Evolutionary conservation across 35 echinoderm and acorn worm species (phyloP).

Genomic region (Amphiura filiformis): DNA sequence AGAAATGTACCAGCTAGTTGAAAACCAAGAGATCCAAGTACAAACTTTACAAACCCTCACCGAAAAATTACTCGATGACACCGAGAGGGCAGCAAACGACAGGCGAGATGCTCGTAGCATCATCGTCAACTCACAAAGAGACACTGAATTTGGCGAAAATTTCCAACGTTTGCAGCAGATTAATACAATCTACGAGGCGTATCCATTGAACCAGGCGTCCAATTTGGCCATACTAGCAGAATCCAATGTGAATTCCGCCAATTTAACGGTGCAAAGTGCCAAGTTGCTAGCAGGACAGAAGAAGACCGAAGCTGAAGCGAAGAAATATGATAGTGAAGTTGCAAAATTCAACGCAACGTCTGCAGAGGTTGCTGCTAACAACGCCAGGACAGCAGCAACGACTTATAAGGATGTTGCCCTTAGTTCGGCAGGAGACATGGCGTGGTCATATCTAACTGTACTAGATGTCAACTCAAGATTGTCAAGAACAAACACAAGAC

Average conservation of each 20-base stretch:
- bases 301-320: slow-evolving; percentile 2
- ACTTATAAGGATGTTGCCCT: slow-evolving; percentile 63
- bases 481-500: not conserved
- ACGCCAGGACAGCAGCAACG: slow-evolving; percentile 32
- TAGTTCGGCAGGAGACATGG: not conserved
- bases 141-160: slow-evolving; percentile 40
- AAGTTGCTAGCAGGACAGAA: not conserved
- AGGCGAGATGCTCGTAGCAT: slow-evolving; percentile 16
- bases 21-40: slow-evolving; percentile 10
- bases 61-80: slow-evolving; percentile 1
- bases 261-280: slow-evolving; percentile 14
- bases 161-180: slow-evolving; percentile 39
- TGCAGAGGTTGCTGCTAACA: slow-evolving; percentile 22
- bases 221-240: slow-evolving; percentile 26
- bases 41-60: slow-evolving; percentile 26
- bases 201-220: slow-evolving; percentile 18
- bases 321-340: slow-evolving; percentile 31
- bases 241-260: slow-evolving; percentile 12
- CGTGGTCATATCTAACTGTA: not conserved
- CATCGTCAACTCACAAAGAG: slow-evolving; percentile 6
- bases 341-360: slow-evolving; percentile 50
- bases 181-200: slow-evolving; percentile 27
- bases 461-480: slow-evolving; percentile 20
- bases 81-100: slow-evolving; percentile 40
- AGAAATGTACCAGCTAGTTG: slow-evolving; percentile 22